A percentile compares a stretch with the other conserved stretches of the same genome.
phyloP scores from a whole-genome alignment of 2,113 vertebrate genomes.

The Perca flavescens region DNA sequence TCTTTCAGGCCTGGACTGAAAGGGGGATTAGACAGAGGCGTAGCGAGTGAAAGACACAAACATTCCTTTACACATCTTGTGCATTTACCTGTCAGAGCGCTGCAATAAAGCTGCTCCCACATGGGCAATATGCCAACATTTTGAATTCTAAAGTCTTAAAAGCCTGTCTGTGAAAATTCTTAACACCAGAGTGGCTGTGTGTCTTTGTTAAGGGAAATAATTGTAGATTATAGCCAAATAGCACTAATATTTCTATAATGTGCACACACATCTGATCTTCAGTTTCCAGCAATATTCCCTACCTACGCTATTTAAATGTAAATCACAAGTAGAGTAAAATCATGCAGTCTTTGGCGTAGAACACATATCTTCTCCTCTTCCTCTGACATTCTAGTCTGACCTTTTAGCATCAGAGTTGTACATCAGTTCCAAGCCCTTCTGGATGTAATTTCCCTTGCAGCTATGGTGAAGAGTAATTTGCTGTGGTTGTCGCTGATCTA shows the following conservation, averaged over 20 bases:
- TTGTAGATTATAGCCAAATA: slow-evolving; percentile 11
- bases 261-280: background rate
- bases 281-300: background rate
- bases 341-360: background rate
- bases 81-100: slow-evolving; percentile 78
- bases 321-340: background rate
- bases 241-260: slow-evolving; percentile 5
- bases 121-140: slow-evolving; percentile 51
- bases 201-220: slow-evolving; percentile 23
- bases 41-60: slow-evolving; percentile 69
- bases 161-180: slow-evolving; percentile 39
- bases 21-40: slow-evolving; percentile 64
- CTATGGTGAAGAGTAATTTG: slow-evolving; percentile 56
- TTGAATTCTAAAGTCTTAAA: slow-evolving; percentile 46
- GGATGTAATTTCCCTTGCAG: slow-evolving; percentile 45
- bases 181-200: slow-evolving; percentile 10
- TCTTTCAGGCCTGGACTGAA: slow-evolving; percentile 65
- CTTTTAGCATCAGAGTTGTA: slow-evolving; percentile 42
- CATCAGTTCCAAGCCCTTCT: slow-evolving; percentile 28
- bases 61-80: slow-evolving; percentile 76
- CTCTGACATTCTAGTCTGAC: slow-evolving; percentile 17
- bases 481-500: slow-evolving; percentile 43
- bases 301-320: background rate
- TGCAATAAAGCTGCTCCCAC: slow-evolving; percentile 63
- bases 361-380: slow-evolving; percentile 3